Base-by-base conservation (phyloP, 2,113 vertebrate species). In the Dolichotis patagonum region DNA sequence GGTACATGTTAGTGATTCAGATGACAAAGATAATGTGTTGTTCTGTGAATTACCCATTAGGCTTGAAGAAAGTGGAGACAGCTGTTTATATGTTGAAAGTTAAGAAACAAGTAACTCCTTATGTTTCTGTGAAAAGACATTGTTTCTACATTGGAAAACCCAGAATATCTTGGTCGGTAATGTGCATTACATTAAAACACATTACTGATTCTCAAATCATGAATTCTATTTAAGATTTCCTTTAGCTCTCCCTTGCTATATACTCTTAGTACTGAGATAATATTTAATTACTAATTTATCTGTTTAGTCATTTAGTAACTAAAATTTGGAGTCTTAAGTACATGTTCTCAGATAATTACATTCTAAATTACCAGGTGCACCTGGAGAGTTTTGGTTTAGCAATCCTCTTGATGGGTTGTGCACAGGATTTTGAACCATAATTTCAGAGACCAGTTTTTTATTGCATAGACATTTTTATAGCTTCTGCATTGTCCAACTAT, bases 61-160 rank as follows among this genome's bases (percentile, higher is more conserved):
- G n/a, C 75, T 84, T 95, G 19, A 91, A 80, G 16, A 88, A 49
- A 96, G 58, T 56, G 11, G n/a, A 94, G 35, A 62, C 2, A 62
- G 12, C 69, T 90, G 35, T 63, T 82, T 56, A 41, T 77, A 85
- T 84, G 78, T 87, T 93, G 71, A 96, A 97, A 96, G 30, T 84
- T 90, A 16, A 97, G 81, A 77, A 86, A 9, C 1, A 80, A 90
- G 41, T 85, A 43, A 16, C 17, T 73, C 30, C 22, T 65, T 46
- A 32, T 80, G 80, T 43, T 73, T 22, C 49, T 86, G 16, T 56
- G 41, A 60, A 73, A 35, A 91, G 11, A 3, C 19, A 94, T 60
- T 82, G 16, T 93, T 94, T 83, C 38, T 71, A 87, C 63, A 32
- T 35, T 71, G 13, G 54, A 20, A 7, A 82, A 90, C 85, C 38